Conservation (phyloP, 2,888 invertebrate species). For the Caenorhabditis becei region DNA sequence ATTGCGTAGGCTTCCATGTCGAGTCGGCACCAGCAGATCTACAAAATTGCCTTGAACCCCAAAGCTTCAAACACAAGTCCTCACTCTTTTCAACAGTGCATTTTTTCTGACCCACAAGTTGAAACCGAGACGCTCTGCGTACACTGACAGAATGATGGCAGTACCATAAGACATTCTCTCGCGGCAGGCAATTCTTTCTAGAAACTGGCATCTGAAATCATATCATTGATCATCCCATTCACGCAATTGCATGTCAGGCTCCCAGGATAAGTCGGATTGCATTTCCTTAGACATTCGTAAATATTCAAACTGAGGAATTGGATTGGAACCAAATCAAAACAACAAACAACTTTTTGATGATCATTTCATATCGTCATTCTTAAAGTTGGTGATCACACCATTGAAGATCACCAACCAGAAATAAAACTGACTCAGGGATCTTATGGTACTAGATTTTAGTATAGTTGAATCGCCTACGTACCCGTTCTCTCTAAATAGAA, state of each 20-base stretch:
- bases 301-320: background rate
- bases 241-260: slow-evolving; percentile 6
- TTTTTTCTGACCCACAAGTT: slow-evolving; percentile 85
- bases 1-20: slow-evolving; percentile 49
- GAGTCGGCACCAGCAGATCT: slow-evolving; percentile 63
- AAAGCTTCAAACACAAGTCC: too few species aligned
- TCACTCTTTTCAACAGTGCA: slow-evolving; percentile 86
- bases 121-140: slow-evolving; percentile 45
- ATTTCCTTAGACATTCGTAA: slow-evolving; percentile 1
- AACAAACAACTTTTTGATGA: slow-evolving; percentile 1
- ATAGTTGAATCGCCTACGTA: background rate
- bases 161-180: slow-evolving; percentile 89
- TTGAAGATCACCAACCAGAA: background rate
- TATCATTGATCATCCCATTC: slow-evolving; percentile 9
- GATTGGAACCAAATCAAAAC: background rate
- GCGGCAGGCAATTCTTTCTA: slow-evolving; percentile 82
- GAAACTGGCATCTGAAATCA: slow-evolving; percentile 59
- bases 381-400: background rate
- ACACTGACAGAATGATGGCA: slow-evolving; percentile 86
- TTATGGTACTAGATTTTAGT: background rate
- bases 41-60: slow-evolving; percentile 68
- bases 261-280: slow-evolving; percentile 18
- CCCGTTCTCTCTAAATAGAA: background rate
- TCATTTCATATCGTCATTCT: background rate
- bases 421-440: background rate